Base-by-base conservation (phyloP, 1,140 invertebrate species). In the Camponotus floridanus region DNA sequence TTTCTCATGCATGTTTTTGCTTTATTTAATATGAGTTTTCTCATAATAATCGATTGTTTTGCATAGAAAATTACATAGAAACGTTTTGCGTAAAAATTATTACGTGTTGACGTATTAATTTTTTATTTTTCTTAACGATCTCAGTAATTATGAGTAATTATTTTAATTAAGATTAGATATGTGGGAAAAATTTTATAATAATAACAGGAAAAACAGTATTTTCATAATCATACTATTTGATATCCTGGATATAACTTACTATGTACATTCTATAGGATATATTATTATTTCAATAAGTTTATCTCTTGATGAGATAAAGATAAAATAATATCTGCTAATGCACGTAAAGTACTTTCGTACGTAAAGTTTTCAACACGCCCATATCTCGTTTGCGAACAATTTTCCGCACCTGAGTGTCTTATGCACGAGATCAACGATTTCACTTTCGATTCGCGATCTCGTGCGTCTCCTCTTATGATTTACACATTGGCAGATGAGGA, bases 381-480 rank as follows among this genome's bases (percentile, higher is more conserved):
- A 26, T 83, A 48, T 83, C 31, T 36, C 39, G 21, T 45, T 26
- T 70, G 48, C 65, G 31, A 70, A 80, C 78, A 57, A 80, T 80
- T 36, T 45, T 31, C 42, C 61, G 61, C 33, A 21, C 36, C 74
- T 33, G 62, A 62, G 64, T 26, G 33, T 45, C 33, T 68, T 33
- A 42, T 39, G 73, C 18, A 26, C 33, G 61, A 59, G 57, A 81
- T 81, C 9, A 13, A 15, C 57, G 80, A 73, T 85, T 87, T 87
- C 80, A 88, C 79, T 57, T 39, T n/a, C 21, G 86, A 85, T 78
- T 31, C 48, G 36, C 42, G 36, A 87, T 85, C 59, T 18, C 4
- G 64, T 57, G 64, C 51, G 45, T 18, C 65, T 65, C n/a, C 65
- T 67, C 84, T 64, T 26, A 57, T 55, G 59, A 70, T 81, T 62